Conservation (phyloP, 1,140 invertebrate genomes). For the Pogonognathellus flavescens region DNA sequence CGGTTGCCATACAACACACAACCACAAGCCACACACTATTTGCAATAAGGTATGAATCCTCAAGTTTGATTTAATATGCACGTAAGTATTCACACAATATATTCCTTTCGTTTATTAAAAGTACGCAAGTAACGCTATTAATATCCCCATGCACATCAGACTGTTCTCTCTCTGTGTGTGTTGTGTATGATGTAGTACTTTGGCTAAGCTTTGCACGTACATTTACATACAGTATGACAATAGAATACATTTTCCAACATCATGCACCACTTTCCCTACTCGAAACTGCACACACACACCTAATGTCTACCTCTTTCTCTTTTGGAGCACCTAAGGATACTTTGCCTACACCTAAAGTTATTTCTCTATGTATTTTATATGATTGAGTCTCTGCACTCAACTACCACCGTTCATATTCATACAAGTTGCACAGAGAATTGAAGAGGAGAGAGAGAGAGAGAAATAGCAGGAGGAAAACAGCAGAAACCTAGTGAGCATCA, state of each 20-base stretch:
- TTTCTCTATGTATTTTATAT: conserved; percentile 25
- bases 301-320: background rate
- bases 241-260: background rate
- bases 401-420: conserved; percentile 15
- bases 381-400: background rate
- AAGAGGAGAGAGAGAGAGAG: background rate
- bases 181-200: conserved; percentile 35
- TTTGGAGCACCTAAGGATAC: background rate
- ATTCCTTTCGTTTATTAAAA: conserved; percentile 44
- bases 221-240: background rate
- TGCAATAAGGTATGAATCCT: conserved; percentile 18
- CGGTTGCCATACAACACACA: background rate
- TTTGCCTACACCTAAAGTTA: background rate
- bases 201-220: conserved; percentile 29
- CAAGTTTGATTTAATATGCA: conserved; percentile 47
- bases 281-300: background rate
- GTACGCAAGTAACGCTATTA: conserved; percentile 36
- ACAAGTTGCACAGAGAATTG: conserved; percentile 32
- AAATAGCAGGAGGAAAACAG: conserved; percentile 32
- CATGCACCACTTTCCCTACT: background rate
- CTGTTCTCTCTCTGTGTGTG: background rate
- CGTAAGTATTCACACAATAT: conserved; percentile 36
- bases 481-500: conserved; percentile 37
- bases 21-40: background rate
- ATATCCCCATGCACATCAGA: conserved; percentile 4